Conservation (phyloP, 2,797 vertebrate species). For the Picus viridis region DNA sequence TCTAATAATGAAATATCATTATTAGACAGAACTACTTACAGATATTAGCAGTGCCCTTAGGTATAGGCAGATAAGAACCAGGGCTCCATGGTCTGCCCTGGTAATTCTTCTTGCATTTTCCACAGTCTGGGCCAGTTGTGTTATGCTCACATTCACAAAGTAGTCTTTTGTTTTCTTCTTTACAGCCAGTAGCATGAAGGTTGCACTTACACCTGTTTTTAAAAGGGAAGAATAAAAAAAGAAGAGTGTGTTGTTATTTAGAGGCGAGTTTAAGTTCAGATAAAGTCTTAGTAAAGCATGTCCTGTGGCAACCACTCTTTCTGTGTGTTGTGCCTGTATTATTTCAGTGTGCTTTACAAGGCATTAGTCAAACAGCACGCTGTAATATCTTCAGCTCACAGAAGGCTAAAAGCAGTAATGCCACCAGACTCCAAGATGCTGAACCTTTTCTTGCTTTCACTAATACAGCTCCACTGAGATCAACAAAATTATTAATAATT, state of each 20-base stretch:
- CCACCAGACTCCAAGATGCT: neutral
- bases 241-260: slow-evolving; percentile 55
- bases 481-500: neutral
- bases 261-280: neutral
- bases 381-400: neutral
- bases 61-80: slow-evolving; percentile 97
- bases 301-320: neutral
- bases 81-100: slow-evolving; percentile 95
- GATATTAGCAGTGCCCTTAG: slow-evolving; percentile 98
- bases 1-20: slow-evolving; percentile 1
- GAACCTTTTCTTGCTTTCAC: slow-evolving; percentile 15
- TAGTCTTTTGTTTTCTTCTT: slow-evolving; percentile 93
- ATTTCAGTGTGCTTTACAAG: neutral
- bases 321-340: neutral
- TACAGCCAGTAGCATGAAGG: slow-evolving; percentile 96
- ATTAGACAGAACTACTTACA: slow-evolving; percentile 86
- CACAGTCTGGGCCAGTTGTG: slow-evolving; percentile 97
- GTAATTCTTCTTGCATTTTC: slow-evolving; percentile 96
- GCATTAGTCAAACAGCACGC: neutral
- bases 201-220: slow-evolving; percentile 96
- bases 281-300: neutral
- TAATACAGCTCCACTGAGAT: neutral
- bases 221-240: slow-evolving; percentile 55
- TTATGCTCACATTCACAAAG: slow-evolving; percentile 98
- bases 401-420: neutral